phyloP scores from a whole-genome alignment of 1,140 invertebrate genomes.

The Dufourea novaeangliae region DNA sequence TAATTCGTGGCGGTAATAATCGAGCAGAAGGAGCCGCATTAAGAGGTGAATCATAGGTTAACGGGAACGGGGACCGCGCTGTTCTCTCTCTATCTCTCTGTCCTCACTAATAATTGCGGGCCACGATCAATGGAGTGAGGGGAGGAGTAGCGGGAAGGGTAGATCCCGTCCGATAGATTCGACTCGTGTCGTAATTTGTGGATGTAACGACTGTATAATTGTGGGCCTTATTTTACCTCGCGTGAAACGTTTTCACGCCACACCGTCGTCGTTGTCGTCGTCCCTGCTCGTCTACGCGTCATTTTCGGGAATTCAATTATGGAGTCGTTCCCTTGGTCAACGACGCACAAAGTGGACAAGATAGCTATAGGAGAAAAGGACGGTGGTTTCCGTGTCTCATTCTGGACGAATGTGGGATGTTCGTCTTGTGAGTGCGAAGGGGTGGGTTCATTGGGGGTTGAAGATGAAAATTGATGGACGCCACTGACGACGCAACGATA shows the following conservation, averaged over 20 bases:
- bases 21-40: conserved; percentile 73
- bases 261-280: too few relatives aligned
- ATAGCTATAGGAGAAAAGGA: background rate
- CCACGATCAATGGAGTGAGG: conserved; percentile 35
- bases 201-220: conserved; percentile 74
- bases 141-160: conserved; percentile 49
- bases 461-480: background rate
- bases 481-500: background rate
- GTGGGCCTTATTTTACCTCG: conserved; percentile 54
- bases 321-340: background rate
- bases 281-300: background rate
- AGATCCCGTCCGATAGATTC: conserved; percentile 72
- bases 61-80: conserved; percentile 54
- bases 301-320: conserved; percentile 46
- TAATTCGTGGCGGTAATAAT: conserved; percentile 72
- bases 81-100: conserved; percentile 43
- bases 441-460: background rate
- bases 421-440: background rate
- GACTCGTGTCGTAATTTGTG: conserved; percentile 67
- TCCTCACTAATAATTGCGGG: conserved; percentile 58
- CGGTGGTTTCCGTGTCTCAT: background rate
- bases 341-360: background rate
- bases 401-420: too few relatives aligned
- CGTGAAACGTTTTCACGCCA: conserved; percentile 64
- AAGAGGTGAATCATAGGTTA: conserved; percentile 79